Percentiles rank a stretch among this genome's conserved stretches.
Conservation (phyloP, 2,113 vertebrate genomes). For the Cephalopterus ornatus region DNA sequence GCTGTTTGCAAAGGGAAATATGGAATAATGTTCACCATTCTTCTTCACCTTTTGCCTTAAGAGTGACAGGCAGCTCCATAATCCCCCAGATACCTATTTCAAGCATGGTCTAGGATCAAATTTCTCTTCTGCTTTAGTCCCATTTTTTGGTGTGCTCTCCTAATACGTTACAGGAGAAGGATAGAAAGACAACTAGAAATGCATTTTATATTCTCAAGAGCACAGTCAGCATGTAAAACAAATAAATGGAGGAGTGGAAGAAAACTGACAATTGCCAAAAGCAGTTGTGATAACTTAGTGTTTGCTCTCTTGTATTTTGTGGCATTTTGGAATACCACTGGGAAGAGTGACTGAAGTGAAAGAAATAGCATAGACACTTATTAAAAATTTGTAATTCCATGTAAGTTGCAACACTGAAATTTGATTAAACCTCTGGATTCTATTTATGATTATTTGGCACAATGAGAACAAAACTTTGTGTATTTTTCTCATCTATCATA, state of each 20-base stretch:
- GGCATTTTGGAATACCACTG: neutral
- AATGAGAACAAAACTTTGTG: neutral
- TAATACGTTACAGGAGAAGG: neutral
- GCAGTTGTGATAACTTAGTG: neutral
- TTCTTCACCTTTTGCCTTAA: neutral
- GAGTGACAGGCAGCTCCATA: neutral
- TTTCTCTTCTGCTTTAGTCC: neutral
- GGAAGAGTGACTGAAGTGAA: neutral
- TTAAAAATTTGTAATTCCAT: neutral
- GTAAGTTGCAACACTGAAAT: neutral
- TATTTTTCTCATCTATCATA: neutral
- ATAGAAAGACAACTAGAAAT: neutral
- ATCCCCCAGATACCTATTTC: neutral
- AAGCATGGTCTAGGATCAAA: neutral
- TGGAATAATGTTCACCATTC: neutral
- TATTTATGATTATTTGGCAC: neutral
- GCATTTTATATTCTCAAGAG: neutral
- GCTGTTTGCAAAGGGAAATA: neutral
- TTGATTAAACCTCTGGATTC: neutral
- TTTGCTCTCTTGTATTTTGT: neutral
- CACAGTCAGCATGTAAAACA: neutral
- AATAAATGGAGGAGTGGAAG: neutral
- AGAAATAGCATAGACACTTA: neutral
- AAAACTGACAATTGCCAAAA: slow-evolving; percentile 4
- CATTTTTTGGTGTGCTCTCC: neutral